Percentiles rank a stretch among this genome's conserved stretches.
Evolutionary conservation across 2,797 vertebrate species (phyloP).

Genomic region (Artibeus lituratus): DNA sequence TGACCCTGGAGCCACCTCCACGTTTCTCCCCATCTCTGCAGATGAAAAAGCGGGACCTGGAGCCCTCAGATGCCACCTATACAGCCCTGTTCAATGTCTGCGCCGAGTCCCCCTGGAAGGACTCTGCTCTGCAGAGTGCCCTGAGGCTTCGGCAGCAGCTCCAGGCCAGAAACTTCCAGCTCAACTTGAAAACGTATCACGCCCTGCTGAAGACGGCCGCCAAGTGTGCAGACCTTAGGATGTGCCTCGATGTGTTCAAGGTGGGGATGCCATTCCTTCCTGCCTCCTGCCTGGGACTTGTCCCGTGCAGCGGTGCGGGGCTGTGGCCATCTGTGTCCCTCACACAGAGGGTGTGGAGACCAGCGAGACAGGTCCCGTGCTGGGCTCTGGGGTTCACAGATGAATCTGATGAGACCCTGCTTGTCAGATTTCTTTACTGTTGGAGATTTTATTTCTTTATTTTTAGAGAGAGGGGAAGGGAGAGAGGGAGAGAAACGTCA

Average conservation of each 20-base stretch:
- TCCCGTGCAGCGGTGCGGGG: background rate
- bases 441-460: background rate
- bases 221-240: conserved; percentile 87
- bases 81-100: conserved; percentile 97
- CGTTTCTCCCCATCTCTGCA: conserved; percentile 63
- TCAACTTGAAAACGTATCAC: conserved; percentile 90
- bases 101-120: conserved; percentile 89
- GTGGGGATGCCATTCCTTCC: conserved; percentile 71
- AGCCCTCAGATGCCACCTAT: conserved; percentile 89
- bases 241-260: conserved; percentile 90
- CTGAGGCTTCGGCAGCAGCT: conserved; percentile 91
- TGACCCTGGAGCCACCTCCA: background rate
- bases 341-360: background rate
- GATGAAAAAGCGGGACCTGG: conserved; percentile 95
- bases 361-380: background rate
- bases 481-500: background rate
- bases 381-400: background rate
- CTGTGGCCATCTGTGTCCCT: background rate
- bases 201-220: conserved; percentile 92
- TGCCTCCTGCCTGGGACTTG: background rate
- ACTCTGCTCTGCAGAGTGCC: conserved; percentile 88
- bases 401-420: background rate
- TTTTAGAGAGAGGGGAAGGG: background rate
- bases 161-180: conserved; percentile 82
- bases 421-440: background rate